These are phyloP conservation scores for Ptychadena robeensis DNA, from an alignment of 2,797 vertebrate genomes.

Conservation along the genomic window DNA sequence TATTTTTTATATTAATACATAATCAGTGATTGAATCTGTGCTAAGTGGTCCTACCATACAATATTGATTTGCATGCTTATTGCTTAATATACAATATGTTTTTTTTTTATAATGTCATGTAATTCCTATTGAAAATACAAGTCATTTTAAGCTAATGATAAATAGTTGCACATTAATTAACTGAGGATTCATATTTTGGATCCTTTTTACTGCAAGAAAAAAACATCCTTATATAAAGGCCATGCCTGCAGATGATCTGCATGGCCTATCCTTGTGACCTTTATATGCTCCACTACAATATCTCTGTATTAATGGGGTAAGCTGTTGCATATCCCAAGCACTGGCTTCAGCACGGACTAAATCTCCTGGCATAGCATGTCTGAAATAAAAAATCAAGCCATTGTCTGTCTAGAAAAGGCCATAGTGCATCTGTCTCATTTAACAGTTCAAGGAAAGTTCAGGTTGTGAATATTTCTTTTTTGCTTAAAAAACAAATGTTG, in stretches of 20 bases:
- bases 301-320: conserved; percentile 5
- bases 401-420: conserved; percentile 38
- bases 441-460: conserved; percentile 44
- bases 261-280: not conserved
- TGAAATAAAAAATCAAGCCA: conserved; percentile 29
- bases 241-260: not conserved
- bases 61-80: no score
- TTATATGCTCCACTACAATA: not conserved
- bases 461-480: conserved; percentile 28
- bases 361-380: conserved; percentile 1
- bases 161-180: no score
- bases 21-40: no score
- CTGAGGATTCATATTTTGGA: not conserved
- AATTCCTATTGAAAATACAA: no score
- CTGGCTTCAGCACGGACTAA: not conserved
- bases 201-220: not conserved
- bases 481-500: conserved; percentile 3
- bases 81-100: no score
- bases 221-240: not conserved
- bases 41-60: no score
- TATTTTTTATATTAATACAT: no score
- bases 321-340: not conserved
- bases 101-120: no score
- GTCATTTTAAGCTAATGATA: no score
- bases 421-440: conserved; percentile 45